Conservation (phyloP, 1,140 invertebrate genomes). For the Dinothrombium tinctorium region DNA sequence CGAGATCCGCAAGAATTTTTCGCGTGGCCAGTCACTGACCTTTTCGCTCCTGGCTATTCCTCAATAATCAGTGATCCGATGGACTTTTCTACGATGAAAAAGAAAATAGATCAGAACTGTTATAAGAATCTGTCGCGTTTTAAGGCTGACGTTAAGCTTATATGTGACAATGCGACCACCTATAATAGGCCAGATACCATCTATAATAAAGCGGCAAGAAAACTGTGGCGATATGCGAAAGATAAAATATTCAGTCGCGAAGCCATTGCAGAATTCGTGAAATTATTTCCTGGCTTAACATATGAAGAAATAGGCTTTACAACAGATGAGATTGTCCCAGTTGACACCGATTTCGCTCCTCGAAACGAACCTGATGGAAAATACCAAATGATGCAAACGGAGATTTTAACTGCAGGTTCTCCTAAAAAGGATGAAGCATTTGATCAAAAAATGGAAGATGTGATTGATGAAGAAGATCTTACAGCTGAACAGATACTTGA, state of each 20-base stretch:
- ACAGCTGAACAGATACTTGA: conserved; percentile 52
- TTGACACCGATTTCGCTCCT: background rate
- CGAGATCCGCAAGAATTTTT: conserved; percentile 87
- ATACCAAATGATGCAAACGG: conserved; percentile 10
- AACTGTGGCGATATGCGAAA: conserved; percentile 60
- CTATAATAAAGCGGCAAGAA: conserved; percentile 81
- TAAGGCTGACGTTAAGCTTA: conserved; percentile 37
- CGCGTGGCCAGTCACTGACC: conserved; percentile 87
- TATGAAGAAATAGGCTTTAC: conserved; percentile 64
- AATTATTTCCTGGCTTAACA: conserved; percentile 33
- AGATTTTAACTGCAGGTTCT: background rate
- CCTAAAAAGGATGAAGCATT: background rate
- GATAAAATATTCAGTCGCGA: conserved; percentile 16
- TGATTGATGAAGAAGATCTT: conserved; percentile 36
- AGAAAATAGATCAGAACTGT: conserved; percentile 54
- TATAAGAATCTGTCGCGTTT: conserved; percentile 38
- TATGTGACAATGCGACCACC: conserved; percentile 92
- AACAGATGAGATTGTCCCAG: conserved; percentile 26
- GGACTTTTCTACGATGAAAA: conserved; percentile 88
- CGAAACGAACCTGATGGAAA: conserved; percentile 21
- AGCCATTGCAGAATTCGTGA: background rate
- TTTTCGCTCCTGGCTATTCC: conserved; percentile 86
- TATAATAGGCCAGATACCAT: conserved; percentile 89
- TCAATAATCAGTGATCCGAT: conserved; percentile 75
- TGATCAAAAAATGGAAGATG: background rate